Evolutionary conservation across 2,113 vertebrate genomes (phyloP), one percentile per base, ranked within the genome.

Genomic region (Salvelinus fontinalis): DNA sequence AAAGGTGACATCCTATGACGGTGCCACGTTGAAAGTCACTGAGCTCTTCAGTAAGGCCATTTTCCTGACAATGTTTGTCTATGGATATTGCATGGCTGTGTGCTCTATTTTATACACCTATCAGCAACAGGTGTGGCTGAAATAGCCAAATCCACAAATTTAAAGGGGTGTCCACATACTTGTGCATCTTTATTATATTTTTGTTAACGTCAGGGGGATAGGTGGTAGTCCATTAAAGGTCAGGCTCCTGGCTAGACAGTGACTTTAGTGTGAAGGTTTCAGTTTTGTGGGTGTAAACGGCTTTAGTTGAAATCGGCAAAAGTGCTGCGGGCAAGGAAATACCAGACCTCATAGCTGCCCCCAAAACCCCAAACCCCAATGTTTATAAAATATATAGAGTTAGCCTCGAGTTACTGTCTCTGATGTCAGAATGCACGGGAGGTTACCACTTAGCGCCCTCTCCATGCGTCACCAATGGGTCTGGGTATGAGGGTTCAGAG

Each of bases 401-500:
- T 81, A 60, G 84, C 82, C 83, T 85, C 81, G 24, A 65, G 80
- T 87, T 88, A 84, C 84, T 34, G 69, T 4, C 65, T 1, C 48
- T 78, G 86, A 84, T 79, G 87, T 82, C 80, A 87, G 77, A 29
- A 48, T 48, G 66, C 34, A 31, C n/a, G 66, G 34, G 76, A 72
- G 77, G 12, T 70, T 29, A 4, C 57, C 79, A 59, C 70, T 73
- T 24, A 57, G 44, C 70, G 13, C 48, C 48, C 22, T 18, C 70
- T 48, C 3, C 75, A 82, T 90, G 86, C 88, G 88, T 90, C 86
- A 88, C 71, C 29, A 34, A 65, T 13, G 48, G 39, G 59, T 65
- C 59, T 22, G 73, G 75, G 39, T 71, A 18, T 57, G 71, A n/a
- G 18, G 65, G 69, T 64, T 70, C n/a, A 6, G 48, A 39, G 81